These are phyloP conservation scores for Heterodera schachtii DNA, from an alignment of 1,140 invertebrate genomes.

Conservation along the genomic window DNA sequence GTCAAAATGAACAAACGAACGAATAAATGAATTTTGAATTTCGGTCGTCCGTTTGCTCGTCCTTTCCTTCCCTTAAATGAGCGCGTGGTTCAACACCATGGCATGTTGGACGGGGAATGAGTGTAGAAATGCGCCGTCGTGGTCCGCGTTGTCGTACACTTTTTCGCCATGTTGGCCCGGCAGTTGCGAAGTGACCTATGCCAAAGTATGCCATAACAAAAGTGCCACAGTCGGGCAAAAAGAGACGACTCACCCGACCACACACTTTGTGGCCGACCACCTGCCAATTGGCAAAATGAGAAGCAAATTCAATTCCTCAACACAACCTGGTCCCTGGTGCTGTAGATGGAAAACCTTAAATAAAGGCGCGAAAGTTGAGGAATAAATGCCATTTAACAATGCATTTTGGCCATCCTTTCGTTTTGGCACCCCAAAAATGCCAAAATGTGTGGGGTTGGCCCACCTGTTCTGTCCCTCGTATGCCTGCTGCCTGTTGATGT, in stretches of 20 bases:
- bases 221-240: background rate
- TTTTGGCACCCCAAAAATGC: no score
- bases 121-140: conserved; percentile 60
- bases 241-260: conserved; percentile 41
- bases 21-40: no score
- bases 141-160: conserved; percentile 55
- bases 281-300: conserved; percentile 3
- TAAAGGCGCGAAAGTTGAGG: background rate
- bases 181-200: conserved; percentile 57
- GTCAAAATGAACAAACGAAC: no score
- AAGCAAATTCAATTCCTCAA: no score
- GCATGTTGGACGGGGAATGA: conserved; percentile 52
- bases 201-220: background rate
- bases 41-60: no score
- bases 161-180: conserved; percentile 58
- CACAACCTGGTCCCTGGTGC: conserved; percentile 50
- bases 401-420: background rate
- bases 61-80: conserved; percentile 35
- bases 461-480: conserved; percentile 59
- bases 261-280: conserved; percentile 50
- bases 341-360: conserved; percentile 54
- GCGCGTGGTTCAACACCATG: conserved; percentile 56
- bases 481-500: conserved; percentile 54
- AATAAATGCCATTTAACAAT: background rate
- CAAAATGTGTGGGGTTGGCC: background rate